phyloP scores from a whole-genome alignment of 2,113 vertebrate species.

The Prochilodus magdalenae region DNA sequence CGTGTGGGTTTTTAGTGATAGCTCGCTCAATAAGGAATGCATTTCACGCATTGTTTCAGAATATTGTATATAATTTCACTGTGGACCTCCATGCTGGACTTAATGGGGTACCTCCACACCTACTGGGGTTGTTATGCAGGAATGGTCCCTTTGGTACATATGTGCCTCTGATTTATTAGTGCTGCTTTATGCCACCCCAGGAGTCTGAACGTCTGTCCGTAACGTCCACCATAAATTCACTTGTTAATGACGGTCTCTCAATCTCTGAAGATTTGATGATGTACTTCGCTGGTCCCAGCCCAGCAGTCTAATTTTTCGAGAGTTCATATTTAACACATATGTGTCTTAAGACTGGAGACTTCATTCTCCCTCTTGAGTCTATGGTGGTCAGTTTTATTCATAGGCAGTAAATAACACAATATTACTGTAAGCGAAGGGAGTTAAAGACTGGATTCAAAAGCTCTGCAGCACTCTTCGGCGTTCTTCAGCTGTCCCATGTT shows the following conservation, averaged over 20 bases:
- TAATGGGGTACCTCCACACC: not conserved
- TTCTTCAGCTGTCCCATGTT: not conserved
- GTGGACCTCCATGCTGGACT: not conserved
- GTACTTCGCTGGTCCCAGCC: conserved; percentile 58
- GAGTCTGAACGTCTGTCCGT: conserved; percentile 44
- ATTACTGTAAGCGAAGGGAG: not conserved
- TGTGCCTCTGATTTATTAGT: conserved; percentile 11
- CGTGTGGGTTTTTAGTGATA: not conserved
- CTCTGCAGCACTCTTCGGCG: not conserved
- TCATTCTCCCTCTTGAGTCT: not conserved
- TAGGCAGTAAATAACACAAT: conserved; percentile 21
- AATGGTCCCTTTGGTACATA: not conserved
- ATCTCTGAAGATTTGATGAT: conserved; percentile 60
- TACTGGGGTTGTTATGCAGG: not conserved
- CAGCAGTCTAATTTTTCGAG: conserved; percentile 42
- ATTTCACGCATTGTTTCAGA: not conserved
- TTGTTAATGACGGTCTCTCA: conserved; percentile 54
- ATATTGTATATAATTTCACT: not conserved
- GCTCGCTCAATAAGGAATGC: not conserved
- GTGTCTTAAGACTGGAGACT: not conserved
- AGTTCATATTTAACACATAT: conserved; percentile 60
- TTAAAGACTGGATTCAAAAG: not conserved
- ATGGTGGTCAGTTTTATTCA: not conserved
- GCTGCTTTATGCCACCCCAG: conserved; percentile 44
- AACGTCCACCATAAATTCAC: conserved; percentile 42